Percentiles rank a stretch among this genome's conserved stretches.
Conservation (phyloP, 2,797 vertebrate genomes). For the Mormyrus hasselquistii region DNA sequence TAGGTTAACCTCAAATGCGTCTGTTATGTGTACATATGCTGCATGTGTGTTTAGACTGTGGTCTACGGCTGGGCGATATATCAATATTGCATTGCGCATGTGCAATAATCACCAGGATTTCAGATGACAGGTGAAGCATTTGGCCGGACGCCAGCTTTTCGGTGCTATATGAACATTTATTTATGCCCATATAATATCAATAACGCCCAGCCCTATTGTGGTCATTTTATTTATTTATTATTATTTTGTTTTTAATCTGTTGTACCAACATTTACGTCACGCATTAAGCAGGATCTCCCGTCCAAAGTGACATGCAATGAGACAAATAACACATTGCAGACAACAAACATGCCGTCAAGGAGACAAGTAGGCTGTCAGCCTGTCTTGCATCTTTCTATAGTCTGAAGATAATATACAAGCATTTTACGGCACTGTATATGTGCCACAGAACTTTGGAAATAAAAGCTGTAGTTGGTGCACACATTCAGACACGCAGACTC, state of each 20-base stretch:
- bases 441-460: neutral
- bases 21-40: neutral
- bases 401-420: neutral
- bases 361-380: neutral
- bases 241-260: neutral
- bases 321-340: neutral
- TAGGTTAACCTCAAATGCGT: neutral
- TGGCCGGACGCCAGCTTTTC: too few relatives aligned
- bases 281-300: neutral
- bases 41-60: neutral
- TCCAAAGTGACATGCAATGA: neutral
- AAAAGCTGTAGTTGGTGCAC: neutral
- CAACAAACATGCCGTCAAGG: neutral
- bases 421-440: neutral
- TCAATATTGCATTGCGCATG: too few relatives aligned
- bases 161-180: too few relatives aligned
- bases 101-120: too few relatives aligned
- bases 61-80: neutral
- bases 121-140: too few relatives aligned
- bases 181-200: too few relatives aligned
- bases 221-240: too few relatives aligned
- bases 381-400: neutral
- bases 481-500: neutral
- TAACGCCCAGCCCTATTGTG: too few relatives aligned
- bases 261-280: neutral